These are phyloP conservation scores for Archips xylosteana DNA, from an alignment of 2,888 invertebrate genomes.

Conservation along the genomic window DNA sequence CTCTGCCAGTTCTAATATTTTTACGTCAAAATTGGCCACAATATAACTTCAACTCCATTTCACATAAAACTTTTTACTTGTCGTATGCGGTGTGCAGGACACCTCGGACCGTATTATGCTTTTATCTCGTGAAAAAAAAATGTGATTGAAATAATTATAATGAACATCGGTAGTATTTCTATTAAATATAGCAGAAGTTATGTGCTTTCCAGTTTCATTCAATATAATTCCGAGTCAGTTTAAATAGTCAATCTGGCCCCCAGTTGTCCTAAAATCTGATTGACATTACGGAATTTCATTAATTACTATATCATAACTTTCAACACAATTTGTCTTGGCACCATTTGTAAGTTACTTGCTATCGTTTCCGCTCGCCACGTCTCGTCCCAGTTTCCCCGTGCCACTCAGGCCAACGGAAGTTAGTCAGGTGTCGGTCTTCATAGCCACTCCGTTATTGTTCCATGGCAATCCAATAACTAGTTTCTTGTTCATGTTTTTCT, in stretches of 20 bases:
- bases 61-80: neutral
- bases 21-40: slow-evolving; percentile 34
- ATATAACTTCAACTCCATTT: slow-evolving; percentile 19
- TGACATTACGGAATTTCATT: neutral
- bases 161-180: too few species aligned
- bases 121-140: neutral
- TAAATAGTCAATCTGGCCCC: too few species aligned
- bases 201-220: too few species aligned
- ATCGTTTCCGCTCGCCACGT: neutral
- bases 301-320: neutral
- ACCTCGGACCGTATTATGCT: neutral
- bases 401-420: slow-evolving; percentile 6
- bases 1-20: slow-evolving; percentile 34
- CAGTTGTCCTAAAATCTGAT: neutral
- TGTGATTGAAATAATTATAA: neutral
- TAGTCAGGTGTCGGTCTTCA: slow-evolving; percentile 29
- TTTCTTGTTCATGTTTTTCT: slow-evolving; percentile 34
- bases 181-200: too few species aligned
- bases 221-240: too few species aligned
- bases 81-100: neutral
- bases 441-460: slow-evolving; percentile 35
- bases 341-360: neutral
- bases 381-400: neutral
- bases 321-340: neutral
- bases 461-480: slow-evolving; percentile 30